A percentile compares a stretch with the other conserved stretches of the same genome.
These are phyloP conservation scores for Argopecten irradians DNA, from an alignment of 1,140 invertebrate species.

Conservation along the genomic window DNA sequence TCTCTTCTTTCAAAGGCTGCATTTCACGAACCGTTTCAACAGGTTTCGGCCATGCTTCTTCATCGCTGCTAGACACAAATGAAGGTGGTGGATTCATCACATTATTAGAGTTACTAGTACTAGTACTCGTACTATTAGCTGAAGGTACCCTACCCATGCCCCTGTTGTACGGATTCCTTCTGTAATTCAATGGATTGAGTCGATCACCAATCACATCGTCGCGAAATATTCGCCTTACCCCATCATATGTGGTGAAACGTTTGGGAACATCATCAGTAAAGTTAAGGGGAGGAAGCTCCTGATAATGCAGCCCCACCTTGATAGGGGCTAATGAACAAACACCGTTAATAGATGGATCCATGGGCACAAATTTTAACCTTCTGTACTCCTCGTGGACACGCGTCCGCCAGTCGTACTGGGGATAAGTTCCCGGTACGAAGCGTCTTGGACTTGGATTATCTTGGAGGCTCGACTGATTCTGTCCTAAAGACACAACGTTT, in stretches of 20 bases:
- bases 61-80: conserved; percentile 41
- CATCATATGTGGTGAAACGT: not conserved
- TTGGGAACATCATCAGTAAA: conserved; percentile 3
- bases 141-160: not conserved
- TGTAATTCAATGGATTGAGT: not conserved
- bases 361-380: conserved; percentile 25
- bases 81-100: conserved; percentile 42
- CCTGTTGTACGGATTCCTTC: not conserved
- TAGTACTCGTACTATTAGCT: not conserved
- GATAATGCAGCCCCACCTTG: conserved; percentile 27
- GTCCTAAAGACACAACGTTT: conserved; percentile 42
- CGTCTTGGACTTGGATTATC: not conserved
- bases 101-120: not conserved
- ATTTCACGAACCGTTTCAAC: not conserved
- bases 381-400: conserved; percentile 14
- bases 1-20: not conserved
- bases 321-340: conserved; percentile 48
- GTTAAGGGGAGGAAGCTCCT: not conserved
- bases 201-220: not conserved
- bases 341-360: conserved; percentile 47
- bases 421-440: not conserved
- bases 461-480: not conserved
- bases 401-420: conserved; percentile 1
- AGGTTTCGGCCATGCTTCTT: not conserved
- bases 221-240: not conserved